These are phyloP conservation scores for Pristionchus mayeri DNA, from an alignment of 2,888 invertebrate genomes.

Conservation along the genomic window DNA sequence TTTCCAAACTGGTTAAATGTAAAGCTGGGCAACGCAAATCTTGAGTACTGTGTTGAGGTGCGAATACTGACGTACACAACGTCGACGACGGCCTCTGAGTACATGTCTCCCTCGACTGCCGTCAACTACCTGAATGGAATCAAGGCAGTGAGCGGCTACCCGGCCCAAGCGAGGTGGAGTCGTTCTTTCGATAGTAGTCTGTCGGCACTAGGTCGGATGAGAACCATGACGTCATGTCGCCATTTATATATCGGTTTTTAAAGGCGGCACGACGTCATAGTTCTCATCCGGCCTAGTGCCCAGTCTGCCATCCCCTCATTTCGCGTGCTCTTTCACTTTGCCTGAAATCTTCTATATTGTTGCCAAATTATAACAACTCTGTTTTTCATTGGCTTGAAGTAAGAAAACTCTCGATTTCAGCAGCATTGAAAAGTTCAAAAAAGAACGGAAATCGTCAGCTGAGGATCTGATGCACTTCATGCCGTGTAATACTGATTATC, in stretches of 20 bases:
- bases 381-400: background rate
- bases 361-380: no score
- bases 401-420: background rate
- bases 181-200: background rate
- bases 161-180: background rate
- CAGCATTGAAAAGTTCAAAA: background rate
- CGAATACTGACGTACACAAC: background rate
- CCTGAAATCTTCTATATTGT: no score
- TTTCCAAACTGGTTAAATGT: no score
- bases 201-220: no score
- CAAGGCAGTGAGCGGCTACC: background rate
- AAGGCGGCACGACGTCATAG: no score
- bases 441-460: background rate
- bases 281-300: no score
- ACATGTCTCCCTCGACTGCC: background rate
- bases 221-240: no score
- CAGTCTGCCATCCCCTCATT: no score
- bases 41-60: background rate
- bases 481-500: background rate
- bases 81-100: background rate
- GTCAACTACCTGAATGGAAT: background rate
- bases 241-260: no score
- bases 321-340: no score
- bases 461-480: conserved; percentile 16
- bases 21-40: no score